phyloP scores from a whole-genome alignment of 2,113 vertebrate species.

The Triplophysa siluroides region DNA sequence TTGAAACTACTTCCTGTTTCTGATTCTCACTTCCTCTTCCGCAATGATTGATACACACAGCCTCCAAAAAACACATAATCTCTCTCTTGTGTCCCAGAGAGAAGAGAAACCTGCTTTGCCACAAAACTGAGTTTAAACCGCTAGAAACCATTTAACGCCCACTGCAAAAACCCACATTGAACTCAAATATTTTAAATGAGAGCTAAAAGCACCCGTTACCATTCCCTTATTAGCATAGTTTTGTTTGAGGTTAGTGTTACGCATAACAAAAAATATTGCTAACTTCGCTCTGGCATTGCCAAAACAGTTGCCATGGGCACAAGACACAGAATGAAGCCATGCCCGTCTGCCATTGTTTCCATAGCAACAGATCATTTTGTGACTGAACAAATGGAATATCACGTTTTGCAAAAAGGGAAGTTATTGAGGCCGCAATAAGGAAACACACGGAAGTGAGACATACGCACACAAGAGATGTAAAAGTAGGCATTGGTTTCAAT shows the following conservation, averaged over 20 bases:
- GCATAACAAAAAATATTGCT: not conserved
- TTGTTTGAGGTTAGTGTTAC: too few relatives aligned
- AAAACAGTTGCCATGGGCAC: constrained; percentile 8
- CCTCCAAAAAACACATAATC: not conserved
- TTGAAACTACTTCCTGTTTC: constrained; percentile 50
- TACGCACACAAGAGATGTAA: not conserved
- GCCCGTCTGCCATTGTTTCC: not conserved
- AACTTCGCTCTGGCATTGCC: not conserved
- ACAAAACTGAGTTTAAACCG: not conserved
- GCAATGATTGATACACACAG: not conserved
- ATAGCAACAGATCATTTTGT: not conserved
- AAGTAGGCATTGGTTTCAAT: too few relatives aligned
- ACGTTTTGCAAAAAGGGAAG: constrained; percentile 21
- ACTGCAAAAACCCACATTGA: not conserved
- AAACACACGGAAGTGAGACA: constrained; percentile 27
- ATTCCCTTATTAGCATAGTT: too few relatives aligned
- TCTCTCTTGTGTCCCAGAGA: not conserved
- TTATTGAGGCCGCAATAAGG: not conserved
- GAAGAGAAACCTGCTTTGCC: not conserved
- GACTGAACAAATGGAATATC: not conserved
- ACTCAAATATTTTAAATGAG: not conserved
- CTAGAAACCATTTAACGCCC: not conserved
- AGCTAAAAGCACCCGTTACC: not conserved
- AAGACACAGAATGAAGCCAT: not conserved
- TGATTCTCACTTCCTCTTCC: constrained; percentile 32